A percentile compares a stretch with the other conserved stretches of the same genome.
Evolutionary conservation across 1,140 invertebrate species (phyloP).

Genomic region (Drosophila tristis): DNA sequence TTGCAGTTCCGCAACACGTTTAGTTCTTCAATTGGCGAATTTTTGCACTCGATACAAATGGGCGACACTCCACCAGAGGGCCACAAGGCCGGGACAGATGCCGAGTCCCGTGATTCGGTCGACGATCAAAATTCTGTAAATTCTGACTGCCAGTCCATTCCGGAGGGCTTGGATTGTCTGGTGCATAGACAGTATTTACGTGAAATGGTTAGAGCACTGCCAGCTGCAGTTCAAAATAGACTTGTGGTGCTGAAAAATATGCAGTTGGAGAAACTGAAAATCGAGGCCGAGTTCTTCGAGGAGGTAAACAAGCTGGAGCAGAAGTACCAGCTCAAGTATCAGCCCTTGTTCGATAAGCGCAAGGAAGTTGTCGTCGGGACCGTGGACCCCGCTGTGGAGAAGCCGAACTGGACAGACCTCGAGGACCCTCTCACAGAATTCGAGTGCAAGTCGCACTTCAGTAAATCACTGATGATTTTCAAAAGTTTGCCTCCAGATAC

Average conservation of each 20-base stretch:
- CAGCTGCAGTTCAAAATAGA: constrained; percentile 91
- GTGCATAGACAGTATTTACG: constrained; percentile 76
- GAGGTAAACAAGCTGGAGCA: constrained; percentile 97
- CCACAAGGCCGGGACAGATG: too few relatives aligned
- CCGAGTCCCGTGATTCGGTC: too few relatives aligned
- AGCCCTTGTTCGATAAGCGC: constrained; percentile 93
- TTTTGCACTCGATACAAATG: constrained; percentile 57
- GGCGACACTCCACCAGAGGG: background rate
- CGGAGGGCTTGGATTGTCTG: constrained; percentile 75
- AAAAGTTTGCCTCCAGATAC: constrained; percentile 85
- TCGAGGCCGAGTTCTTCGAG: constrained; percentile 97
- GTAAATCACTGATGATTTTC: constrained; percentile 33
- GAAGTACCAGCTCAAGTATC: constrained; percentile 94
- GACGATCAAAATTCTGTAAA: constrained; percentile 69
- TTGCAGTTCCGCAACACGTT: too few relatives aligned
- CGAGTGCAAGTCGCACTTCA: constrained; percentile 73
- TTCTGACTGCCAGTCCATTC: constrained; percentile 68
- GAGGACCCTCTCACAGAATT: constrained; percentile 90
- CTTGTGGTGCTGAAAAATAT: constrained; percentile 96
- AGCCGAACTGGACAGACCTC: constrained; percentile 93
- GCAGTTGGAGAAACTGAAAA: constrained; percentile 93
- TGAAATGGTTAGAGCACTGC: constrained; percentile 86
- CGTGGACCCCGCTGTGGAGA: constrained; percentile 96
- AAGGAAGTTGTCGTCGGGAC: constrained; percentile 90
- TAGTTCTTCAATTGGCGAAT: constrained; percentile 12